These are phyloP conservation scores for Oreohelix idahoensis DNA, from an alignment of 1,140 invertebrate genomes.

Conservation along the genomic window DNA sequence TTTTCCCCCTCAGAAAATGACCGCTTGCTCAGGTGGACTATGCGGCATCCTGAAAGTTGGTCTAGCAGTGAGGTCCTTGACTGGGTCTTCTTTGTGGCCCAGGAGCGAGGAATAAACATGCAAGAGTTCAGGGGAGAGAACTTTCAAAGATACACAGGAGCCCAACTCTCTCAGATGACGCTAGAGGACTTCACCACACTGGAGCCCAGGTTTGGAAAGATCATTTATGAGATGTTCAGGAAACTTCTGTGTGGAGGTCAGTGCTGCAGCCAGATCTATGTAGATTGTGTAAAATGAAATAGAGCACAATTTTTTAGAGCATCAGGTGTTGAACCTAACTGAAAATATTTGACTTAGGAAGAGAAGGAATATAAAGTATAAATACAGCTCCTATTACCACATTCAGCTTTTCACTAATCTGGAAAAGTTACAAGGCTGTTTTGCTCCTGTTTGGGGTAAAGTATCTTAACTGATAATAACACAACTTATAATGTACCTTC, in stretches of 20 bases:
- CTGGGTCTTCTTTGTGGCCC: constrained; percentile 62
- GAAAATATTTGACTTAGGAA: too few relatives aligned
- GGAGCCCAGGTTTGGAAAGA: constrained; percentile 60
- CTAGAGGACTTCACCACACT: constrained; percentile 55
- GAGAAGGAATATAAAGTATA: too few relatives aligned
- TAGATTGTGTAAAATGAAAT: too few relatives aligned
- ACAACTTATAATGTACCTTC: too few relatives aligned
- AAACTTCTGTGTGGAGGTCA: constrained; percentile 35
- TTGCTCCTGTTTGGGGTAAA: too few relatives aligned
- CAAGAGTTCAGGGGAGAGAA: constrained; percentile 60
- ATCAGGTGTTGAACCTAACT: too few relatives aligned
- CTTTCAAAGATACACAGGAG: constrained; percentile 62
- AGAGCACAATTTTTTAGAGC: too few relatives aligned
- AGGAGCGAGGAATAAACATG: constrained; percentile 54
- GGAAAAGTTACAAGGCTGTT: too few relatives aligned
- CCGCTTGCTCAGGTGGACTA: constrained; percentile 53
- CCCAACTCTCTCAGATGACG: constrained; percentile 61
- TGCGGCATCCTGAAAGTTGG: constrained; percentile 63
- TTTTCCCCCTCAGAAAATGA: constrained; percentile 23
- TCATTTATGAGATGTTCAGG: constrained; percentile 57
- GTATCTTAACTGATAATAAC: too few relatives aligned
- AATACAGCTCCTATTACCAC: too few relatives aligned
- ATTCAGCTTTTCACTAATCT: too few relatives aligned
- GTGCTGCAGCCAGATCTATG: neutral
- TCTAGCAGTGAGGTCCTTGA: constrained; percentile 58